Evolutionary conservation across 2,888 invertebrate genomes (phyloP).

Genomic region (Pseudanteris insignis): DNA sequence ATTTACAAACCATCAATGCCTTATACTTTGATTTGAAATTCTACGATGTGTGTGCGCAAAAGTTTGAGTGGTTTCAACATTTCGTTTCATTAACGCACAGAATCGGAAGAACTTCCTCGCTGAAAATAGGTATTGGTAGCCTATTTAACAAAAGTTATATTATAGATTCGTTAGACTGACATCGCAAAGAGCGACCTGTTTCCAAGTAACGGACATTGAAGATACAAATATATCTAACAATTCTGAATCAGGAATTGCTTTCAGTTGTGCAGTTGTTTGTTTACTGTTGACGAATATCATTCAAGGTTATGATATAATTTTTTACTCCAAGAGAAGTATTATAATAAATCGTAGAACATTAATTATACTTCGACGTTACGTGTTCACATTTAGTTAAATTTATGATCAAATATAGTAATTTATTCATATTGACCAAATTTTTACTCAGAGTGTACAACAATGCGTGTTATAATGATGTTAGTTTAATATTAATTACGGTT

Average conservation of each 20-base stretch:
- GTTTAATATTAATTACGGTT: no score
- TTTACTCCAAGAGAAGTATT: no score
- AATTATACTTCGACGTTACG: no score
- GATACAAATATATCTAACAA: constrained; percentile 43
- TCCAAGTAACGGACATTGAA: constrained; percentile 44
- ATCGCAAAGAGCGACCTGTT: constrained; percentile 47
- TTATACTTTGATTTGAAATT: constrained; percentile 39
- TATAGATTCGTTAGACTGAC: constrained; percentile 47
- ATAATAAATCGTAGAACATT: no score
- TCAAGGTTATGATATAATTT: constrained; percentile 34
- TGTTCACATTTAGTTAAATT: no score
- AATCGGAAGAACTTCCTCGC: constrained; percentile 48
- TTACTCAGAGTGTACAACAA: no score
- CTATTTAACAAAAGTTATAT: constrained; percentile 46
- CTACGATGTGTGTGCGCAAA: constrained; percentile 34
- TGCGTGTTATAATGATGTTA: no score
- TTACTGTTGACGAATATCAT: constrained; percentile 42
- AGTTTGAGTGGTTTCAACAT: constrained; percentile 45
- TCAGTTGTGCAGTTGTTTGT: constrained; percentile 33
- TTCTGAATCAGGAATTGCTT: constrained; percentile 35
- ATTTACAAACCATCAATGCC: constrained; percentile 39
- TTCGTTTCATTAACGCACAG: constrained; percentile 44
- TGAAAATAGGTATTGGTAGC: constrained; percentile 47
- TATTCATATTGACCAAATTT: no score
- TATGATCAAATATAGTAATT: no score